These are phyloP conservation scores for Pseudococcus jackbeardsleyi DNA, from an alignment of 2,888 invertebrate species.

Conservation along the genomic window DNA sequence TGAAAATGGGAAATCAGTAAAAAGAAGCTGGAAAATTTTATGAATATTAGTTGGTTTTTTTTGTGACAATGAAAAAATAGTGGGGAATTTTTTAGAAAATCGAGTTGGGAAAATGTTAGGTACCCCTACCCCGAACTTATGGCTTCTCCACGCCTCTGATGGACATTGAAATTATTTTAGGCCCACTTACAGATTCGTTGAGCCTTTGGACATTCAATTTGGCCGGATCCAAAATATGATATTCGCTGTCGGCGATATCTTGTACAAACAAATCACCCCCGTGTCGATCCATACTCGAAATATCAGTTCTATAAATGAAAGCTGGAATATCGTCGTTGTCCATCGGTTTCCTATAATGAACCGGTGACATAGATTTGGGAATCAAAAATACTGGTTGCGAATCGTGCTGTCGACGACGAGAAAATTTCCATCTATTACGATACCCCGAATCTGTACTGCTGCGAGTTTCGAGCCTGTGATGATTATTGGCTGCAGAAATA, in stretches of 20 bases:
- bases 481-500: conserved; percentile 53
- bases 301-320: conserved; percentile 37
- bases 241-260: conserved; percentile 73
- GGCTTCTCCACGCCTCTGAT: too few species aligned
- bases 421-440: conserved; percentile 58
- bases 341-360: background rate
- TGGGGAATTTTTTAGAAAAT: too few species aligned
- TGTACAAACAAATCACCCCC: conserved; percentile 70
- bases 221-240: conserved; percentile 68
- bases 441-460: conserved; percentile 30
- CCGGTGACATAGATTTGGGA: background rate
- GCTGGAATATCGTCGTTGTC: conserved; percentile 48
- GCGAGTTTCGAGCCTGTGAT: conserved; percentile 9
- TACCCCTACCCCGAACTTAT: too few species aligned
- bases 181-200: conserved; percentile 68
- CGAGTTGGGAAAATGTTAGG: too few species aligned
- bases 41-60: too few species aligned
- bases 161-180: too few species aligned
- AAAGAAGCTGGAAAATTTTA: too few species aligned
- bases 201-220: conserved; percentile 65
- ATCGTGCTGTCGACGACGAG: conserved; percentile 47
- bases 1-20: too few species aligned
- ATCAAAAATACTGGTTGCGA: conserved; percentile 55
- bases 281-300: conserved; percentile 8
- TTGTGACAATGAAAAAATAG: too few species aligned